Percentiles rank a stretch among this genome's conserved stretches.
Evolutionary conservation across 1,140 invertebrate genomes (phyloP).

Genomic region (Tyrophagus putrescentiae): DNA sequence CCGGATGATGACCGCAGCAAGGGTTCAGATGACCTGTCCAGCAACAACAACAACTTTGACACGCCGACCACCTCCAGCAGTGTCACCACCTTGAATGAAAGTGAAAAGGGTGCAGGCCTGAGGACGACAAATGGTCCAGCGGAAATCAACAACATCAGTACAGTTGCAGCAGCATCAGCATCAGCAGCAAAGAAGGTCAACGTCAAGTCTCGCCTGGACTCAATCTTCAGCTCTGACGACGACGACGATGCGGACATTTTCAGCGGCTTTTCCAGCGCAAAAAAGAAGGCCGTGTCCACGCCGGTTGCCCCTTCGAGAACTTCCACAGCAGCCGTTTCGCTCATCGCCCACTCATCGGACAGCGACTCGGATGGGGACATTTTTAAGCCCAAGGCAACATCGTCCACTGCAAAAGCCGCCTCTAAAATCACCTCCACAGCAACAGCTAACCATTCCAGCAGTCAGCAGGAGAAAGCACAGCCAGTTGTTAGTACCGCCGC

Average conservation of each 20-base stretch:
- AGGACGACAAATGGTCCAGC: neutral
- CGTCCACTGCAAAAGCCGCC: neutral
- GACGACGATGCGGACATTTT: slow-evolving; percentile 7
- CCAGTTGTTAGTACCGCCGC: neutral
- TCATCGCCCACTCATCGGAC: too few relatives aligned
- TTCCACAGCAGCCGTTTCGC: too few relatives aligned
- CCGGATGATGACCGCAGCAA: neutral
- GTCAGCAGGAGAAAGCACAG: neutral
- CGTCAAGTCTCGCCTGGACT: neutral
- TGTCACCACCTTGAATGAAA: neutral
- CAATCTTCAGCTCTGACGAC: slow-evolving; percentile 1
- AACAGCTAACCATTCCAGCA: neutral
- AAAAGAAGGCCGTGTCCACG: too few relatives aligned
- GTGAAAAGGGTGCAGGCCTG: neutral
- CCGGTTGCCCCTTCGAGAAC: too few relatives aligned
- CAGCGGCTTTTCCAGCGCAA: too few relatives aligned
- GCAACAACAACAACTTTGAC: neutral
- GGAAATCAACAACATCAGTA: neutral
- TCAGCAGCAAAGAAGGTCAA: neutral
- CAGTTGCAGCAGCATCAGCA: neutral
- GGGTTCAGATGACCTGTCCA: neutral
- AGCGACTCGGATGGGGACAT: too few relatives aligned
- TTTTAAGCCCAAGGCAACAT: too few relatives aligned
- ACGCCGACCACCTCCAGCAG: too few relatives aligned
- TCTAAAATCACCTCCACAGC: neutral